Conservation (phyloP, 2,888 invertebrate genomes). For the Eustalomyia histrio region DNA sequence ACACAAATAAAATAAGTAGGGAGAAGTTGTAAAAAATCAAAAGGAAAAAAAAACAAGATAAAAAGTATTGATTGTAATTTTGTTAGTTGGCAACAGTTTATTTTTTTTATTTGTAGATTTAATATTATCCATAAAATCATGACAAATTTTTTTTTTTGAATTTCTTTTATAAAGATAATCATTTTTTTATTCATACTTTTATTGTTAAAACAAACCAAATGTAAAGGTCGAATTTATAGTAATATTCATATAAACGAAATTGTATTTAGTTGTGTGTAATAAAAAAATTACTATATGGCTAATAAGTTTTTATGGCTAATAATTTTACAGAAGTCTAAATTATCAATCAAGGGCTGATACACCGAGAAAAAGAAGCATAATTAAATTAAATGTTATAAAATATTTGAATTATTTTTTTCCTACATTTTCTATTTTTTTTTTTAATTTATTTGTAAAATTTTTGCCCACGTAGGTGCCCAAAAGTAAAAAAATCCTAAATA, state of each 20-base stretch:
- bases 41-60: not conserved
- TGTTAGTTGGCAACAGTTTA: constrained; percentile 48
- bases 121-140: constrained; percentile 35
- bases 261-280: not conserved
- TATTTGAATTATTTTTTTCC: too few species aligned
- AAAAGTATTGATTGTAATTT: constrained; percentile 36
- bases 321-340: too few species aligned
- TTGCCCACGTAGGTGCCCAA: too few species aligned
- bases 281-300: too few species aligned
- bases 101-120: constrained; percentile 19
- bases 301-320: too few species aligned
- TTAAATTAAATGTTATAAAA: too few species aligned
- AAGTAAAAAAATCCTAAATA: too few species aligned
- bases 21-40: not conserved
- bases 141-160: constrained; percentile 42
- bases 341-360: too few species aligned
- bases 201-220: constrained; percentile 8
- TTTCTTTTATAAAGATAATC: constrained; percentile 15
- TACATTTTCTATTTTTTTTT: too few species aligned
- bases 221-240: constrained; percentile 36
- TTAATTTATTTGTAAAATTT: too few species aligned
- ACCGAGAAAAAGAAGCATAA: too few species aligned
- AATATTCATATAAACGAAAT: not conserved
- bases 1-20: not conserved
- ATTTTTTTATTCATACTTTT: not conserved